Conservation (phyloP, 2,797 vertebrate species). For the Heliangelus exortis region DNA sequence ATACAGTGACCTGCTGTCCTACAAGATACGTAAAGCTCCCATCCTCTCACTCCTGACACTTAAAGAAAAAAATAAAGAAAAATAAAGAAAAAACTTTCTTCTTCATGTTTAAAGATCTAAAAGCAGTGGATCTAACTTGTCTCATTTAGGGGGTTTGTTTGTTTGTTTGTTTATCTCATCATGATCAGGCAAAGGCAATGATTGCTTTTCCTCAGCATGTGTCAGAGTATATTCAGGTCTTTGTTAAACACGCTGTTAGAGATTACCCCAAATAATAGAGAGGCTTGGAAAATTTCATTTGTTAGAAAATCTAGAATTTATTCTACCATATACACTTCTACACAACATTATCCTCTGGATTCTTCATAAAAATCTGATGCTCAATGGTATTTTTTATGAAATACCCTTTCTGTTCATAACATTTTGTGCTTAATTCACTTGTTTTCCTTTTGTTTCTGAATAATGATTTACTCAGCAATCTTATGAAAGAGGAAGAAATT, state of each 20-base stretch:
- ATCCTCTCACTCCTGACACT: background rate
- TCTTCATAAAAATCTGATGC: background rate
- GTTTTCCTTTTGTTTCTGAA: background rate
- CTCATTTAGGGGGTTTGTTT: background rate
- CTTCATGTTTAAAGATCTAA: background rate
- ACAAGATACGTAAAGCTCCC: background rate
- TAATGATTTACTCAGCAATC: background rate
- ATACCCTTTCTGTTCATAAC: background rate
- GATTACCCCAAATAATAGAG: background rate
- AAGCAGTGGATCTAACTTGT: background rate
- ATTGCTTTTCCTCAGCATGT: background rate
- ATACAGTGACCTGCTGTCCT: background rate
- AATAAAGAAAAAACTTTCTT: background rate
- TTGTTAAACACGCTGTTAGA: background rate
- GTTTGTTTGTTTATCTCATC: background rate
- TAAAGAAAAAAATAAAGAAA: too few species aligned
- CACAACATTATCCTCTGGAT: background rate
- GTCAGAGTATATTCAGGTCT: background rate
- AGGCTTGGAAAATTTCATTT: background rate
- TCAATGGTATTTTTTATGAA: background rate
- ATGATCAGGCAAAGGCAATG: background rate
- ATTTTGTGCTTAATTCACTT: background rate
- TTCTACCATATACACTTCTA: background rate
- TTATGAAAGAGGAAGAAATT: background rate
- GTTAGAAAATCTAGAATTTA: background rate